Evolutionary conservation across 2,113 vertebrate species (phyloP), one percentile per base, ranked within the genome.

Genomic region (Podocnemis expansa): DNA sequence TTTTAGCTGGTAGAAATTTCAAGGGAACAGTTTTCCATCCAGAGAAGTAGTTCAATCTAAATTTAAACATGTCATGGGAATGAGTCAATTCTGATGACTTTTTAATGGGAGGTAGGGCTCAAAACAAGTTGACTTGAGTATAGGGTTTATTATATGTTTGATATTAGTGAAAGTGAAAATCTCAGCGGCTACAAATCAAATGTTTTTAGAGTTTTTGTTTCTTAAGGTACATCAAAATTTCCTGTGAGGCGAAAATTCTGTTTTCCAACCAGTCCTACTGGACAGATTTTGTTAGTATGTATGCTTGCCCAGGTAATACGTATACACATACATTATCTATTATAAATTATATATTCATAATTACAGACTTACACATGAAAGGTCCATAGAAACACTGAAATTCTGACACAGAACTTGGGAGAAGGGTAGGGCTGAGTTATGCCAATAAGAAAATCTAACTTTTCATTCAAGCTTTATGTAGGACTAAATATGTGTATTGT

Each of bases 141-240:
- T 73, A 34, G 4, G 6, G 52, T 89, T 84, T 22, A 8, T 82
- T 19, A 8, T 82, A 52, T 87, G 82, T 78, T 38, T 1, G 16
- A 67, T 5, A 75, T 1, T 58, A 83, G 43, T 83, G 5, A 73
- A 93, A 58, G 54, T 0, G 87, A 89, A 58, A 63, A 49, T 22
- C 80, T 90, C 27, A n/a, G 2, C n/a, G 5, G 51, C 87, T 79
- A 41, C 51, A 90, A 82, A 80, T 25, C 83, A 52, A 87, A 82
- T 81, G 11, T 27, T 43, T 76, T 76, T 45, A 22, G 41, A 45
- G 13, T 45, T 76, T 76, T 75, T 5, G 4, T 27, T 76, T 24
- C 24, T 43, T 25, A 76, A 41, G 3, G 25, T 25, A 2, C 27
- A 22, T 76, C 24, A 76, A 43, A 76, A 76, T 4, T 34, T 67